Evolutionary conservation across 92 coral and sea anemone species (phyloP).

Genomic region (Porites cylindrica): DNA sequence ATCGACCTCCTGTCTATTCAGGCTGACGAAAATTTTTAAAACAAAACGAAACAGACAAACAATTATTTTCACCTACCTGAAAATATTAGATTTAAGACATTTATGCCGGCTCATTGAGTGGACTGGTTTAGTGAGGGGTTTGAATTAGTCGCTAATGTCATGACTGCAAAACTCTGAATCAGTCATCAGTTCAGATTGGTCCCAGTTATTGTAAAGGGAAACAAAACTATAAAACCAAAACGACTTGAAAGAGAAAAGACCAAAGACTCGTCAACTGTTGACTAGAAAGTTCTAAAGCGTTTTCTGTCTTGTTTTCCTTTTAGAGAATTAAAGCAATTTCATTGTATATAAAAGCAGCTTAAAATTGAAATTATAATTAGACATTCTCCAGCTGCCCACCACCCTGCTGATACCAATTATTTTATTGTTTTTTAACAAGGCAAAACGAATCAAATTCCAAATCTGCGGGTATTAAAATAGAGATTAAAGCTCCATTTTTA

Average conservation of each 20-base stretch:
- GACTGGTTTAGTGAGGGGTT: no score
- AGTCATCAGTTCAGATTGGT: neutral
- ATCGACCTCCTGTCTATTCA: no score
- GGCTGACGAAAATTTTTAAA: no score
- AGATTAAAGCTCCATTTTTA: neutral
- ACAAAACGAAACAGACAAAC: no score
- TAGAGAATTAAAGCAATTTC: no score
- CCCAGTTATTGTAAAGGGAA: neutral
- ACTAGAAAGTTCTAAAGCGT: neutral
- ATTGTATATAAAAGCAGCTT: neutral
- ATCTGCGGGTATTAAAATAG: neutral
- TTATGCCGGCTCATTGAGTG: no score
- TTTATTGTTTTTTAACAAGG: slow-evolving; percentile 13
- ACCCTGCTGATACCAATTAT: neutral
- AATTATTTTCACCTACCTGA: no score
- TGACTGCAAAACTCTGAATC: neutral
- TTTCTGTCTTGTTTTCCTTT: neutral
- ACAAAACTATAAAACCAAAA: neutral
- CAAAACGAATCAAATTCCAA: slow-evolving; percentile 10
- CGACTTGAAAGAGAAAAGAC: neutral
- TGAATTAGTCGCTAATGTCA: no score
- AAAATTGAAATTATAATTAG: neutral
- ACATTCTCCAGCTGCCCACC: neutral
- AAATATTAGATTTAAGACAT: no score
- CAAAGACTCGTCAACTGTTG: neutral